Evolutionary conservation across 2,888 invertebrate genomes (phyloP).

Genomic region (Dolichomitus sp.): DNA sequence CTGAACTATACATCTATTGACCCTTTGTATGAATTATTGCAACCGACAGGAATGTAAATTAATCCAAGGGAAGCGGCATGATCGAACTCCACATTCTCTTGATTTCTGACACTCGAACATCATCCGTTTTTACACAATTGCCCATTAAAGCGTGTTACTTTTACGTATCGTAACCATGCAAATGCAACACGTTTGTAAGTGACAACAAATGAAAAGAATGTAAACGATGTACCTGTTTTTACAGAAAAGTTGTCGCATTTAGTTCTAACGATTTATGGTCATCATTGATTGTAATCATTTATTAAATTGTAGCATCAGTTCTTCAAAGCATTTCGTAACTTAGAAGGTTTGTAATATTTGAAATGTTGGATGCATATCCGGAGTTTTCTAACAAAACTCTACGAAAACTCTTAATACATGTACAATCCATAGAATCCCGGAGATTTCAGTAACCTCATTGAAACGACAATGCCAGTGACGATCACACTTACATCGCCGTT

Average conservation of each 20-base stretch:
- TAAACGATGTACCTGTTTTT: too few species aligned
- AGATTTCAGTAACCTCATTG: background rate
- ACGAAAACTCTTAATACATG: background rate
- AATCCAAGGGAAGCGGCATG: background rate
- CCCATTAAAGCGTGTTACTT: too few species aligned
- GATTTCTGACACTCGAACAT: background rate
- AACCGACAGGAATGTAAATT: background rate
- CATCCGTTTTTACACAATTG: background rate
- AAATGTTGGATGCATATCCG: background rate
- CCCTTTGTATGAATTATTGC: constrained; percentile 30
- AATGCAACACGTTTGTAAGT: background rate
- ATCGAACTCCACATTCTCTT: background rate
- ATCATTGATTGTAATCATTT: too few species aligned
- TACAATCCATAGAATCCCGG: background rate
- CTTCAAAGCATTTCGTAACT: too few species aligned
- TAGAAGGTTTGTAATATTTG: background rate
- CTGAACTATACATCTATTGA: constrained; percentile 11
- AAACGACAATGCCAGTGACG: constrained; percentile 35
- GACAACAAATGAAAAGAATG: background rate
- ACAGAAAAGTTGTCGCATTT: too few species aligned
- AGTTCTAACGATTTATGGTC: too few species aligned
- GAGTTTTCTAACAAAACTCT: too few species aligned
- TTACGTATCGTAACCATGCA: too few species aligned
- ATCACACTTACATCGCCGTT: constrained; percentile 51
- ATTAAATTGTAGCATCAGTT: too few species aligned